Percentiles rank a stretch among this genome's conserved stretches.
Conservation (phyloP, 2,113 vertebrate species). For the Cisticola juncidis region DNA sequence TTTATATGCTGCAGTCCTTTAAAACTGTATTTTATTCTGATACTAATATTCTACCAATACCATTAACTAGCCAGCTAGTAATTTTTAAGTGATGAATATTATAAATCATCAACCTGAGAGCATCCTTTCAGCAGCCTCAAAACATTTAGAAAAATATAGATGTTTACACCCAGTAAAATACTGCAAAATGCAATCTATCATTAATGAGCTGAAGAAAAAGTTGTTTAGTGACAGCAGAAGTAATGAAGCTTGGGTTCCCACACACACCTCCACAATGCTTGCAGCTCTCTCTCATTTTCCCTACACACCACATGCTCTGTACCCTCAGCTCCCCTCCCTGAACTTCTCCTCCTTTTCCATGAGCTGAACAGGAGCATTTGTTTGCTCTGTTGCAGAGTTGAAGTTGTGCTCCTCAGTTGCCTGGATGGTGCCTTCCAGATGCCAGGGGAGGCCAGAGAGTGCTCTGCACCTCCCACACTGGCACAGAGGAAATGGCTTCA, state of each 20-base stretch:
- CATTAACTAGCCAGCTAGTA: not conserved
- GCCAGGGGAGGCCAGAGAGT: not conserved
- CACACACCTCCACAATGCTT: slow-evolving; percentile 67
- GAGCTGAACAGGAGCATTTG: not conserved
- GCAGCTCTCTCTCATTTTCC: slow-evolving; percentile 41
- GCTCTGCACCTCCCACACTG: not conserved
- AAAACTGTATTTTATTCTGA: not conserved
- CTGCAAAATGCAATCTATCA: slow-evolving; percentile 4
- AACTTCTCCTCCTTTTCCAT: not conserved
- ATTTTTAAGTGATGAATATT: not conserved
- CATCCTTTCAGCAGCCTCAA: not conserved
- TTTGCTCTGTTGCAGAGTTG: not conserved
- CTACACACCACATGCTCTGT: slow-evolving; percentile 60
- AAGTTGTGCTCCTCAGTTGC: not conserved
- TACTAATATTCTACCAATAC: not conserved
- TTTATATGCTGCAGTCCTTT: not conserved
- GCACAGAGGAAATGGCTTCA: not conserved
- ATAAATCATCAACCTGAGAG: not conserved
- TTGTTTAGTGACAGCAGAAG: slow-evolving; percentile 54
- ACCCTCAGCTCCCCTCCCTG: not conserved
- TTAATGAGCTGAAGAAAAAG: slow-evolving; percentile 46
- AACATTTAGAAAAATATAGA: not conserved
- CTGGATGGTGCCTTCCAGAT: not conserved
- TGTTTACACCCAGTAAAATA: not conserved
- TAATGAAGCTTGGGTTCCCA: slow-evolving; percentile 44